phyloP scores from a whole-genome alignment of 2,797 vertebrate species.

The Microctenopoma steveboyesi region DNA sequence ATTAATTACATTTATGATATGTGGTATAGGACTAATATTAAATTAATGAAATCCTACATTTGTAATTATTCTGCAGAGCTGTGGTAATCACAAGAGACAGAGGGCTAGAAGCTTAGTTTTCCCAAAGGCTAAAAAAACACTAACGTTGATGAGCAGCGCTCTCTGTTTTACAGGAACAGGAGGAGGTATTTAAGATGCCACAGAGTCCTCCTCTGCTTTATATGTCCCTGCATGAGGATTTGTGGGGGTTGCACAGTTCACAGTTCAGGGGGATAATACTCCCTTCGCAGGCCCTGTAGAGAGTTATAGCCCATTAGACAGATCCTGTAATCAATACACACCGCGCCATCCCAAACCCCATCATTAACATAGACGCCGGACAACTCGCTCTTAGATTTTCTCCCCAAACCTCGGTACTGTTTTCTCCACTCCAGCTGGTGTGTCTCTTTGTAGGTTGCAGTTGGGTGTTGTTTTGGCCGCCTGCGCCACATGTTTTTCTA shows the following conservation, averaged over 20 bases:
- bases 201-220: conserved; percentile 58
- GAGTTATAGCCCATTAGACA: conserved; percentile 81
- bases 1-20: too few species aligned
- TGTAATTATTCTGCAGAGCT: not conserved
- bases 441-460: conserved; percentile 72
- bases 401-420: conserved; percentile 68
- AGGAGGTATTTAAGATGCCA: conserved; percentile 63
- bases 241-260: conserved; percentile 75
- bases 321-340: conserved; percentile 85
- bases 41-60: not conserved
- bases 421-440: conserved; percentile 73
- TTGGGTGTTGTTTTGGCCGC: conserved; percentile 64
- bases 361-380: conserved; percentile 74
- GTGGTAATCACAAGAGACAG: not conserved
- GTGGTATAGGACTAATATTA: too few species aligned
- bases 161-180: conserved; percentile 66
- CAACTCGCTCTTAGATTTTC: conserved; percentile 62
- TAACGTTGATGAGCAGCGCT: not conserved
- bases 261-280: conserved; percentile 70
- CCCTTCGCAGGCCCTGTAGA: conserved; percentile 60
- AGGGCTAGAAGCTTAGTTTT: not conserved
- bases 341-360: conserved; percentile 61
- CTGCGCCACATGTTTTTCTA: conserved; percentile 78
- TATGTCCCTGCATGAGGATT: conserved; percentile 54
- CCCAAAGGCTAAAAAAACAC: not conserved